phyloP scores from a whole-genome alignment of 2,888 invertebrate species.

The Andrena minutula region DNA sequence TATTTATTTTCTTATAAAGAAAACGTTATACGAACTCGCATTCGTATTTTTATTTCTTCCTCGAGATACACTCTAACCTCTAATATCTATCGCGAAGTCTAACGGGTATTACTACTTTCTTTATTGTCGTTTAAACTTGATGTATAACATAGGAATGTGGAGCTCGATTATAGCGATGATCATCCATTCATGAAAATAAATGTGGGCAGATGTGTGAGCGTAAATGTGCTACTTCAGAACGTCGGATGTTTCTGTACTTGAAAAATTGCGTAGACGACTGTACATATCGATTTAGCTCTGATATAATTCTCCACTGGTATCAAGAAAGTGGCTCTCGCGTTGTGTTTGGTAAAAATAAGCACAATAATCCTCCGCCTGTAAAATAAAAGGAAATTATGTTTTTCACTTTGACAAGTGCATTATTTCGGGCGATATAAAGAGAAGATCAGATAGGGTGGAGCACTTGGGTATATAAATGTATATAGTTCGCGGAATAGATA shows the following conservation, averaged over 20 bases:
- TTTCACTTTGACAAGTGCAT: background rate
- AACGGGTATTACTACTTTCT: conserved; percentile 41
- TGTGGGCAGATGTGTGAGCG: conserved; percentile 36
- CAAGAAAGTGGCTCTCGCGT: conserved; percentile 91
- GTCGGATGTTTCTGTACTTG: conserved; percentile 37
- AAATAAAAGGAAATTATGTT: conserved; percentile 47
- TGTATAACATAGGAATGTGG: conserved; percentile 52
- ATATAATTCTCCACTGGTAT: conserved; percentile 75
- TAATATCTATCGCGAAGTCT: conserved; percentile 28
- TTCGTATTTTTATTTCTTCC: conserved; percentile 19
- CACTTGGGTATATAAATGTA: too few species aligned
- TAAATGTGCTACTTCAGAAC: conserved; percentile 9
- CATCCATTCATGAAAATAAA: conserved; percentile 37
- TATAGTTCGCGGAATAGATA: too few species aligned
- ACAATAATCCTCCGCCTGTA: conserved; percentile 93
- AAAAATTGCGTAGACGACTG: conserved; percentile 71
- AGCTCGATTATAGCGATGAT: conserved; percentile 31
- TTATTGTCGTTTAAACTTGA: conserved; percentile 35
- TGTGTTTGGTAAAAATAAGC: conserved; percentile 95
- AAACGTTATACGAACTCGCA: conserved; percentile 21
- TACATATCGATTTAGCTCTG: conserved; percentile 66
- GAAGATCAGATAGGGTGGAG: too few species aligned
- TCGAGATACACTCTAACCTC: background rate
- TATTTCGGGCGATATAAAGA: background rate
- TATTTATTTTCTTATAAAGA: conserved; percentile 30